Evolutionary conservation across 2,113 vertebrate species (phyloP), one percentile per base, ranked within the genome.

Genomic region (Rhinolophus ferrumequinum): DNA sequence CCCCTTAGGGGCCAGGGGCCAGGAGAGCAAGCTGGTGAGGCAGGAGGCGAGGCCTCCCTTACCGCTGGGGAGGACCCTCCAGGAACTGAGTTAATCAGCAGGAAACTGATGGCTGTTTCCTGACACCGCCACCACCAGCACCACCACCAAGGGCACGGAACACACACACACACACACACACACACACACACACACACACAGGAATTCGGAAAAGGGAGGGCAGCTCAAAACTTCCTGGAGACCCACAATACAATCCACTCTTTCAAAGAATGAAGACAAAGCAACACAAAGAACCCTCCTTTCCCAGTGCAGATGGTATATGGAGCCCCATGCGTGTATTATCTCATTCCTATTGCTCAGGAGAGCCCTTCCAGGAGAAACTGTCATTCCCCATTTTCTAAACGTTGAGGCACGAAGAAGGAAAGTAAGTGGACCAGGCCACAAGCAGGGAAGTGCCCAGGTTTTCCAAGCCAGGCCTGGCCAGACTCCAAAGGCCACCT

Each of bases 21-120:
- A 44, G 22, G 30, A 84, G 26, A 92, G 30, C 9, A 54, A 38
- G 56, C 13, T 4, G 6, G 75, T 6, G 86, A 69, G 44, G 84
- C 8, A 9, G 93, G 90, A 10, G 52, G 54, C 77, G 83, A 19
- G 64, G 69, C 47, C 75, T 35, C 60, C 28, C 86, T 70, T 0
- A 1, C 52, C 80, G 72, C 58, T 1, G 44, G 87, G 73, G 83
- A 97, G 92, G 73, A 75, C 56, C 90, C 77, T 83, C 60, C 93
- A 88, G 96, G 96, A 89, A 93, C 87, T 44, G 69, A 91, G 76
- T 67, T 96, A 96, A 96, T 96, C 97, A 97, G 90, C 96, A 95
- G 96, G 95, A 97, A 97, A 93, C 93, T 11, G 58, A 76, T 7
- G 64, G 88, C 87, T 88, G 56, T 77, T 97, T 97, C 96, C 97